Evolutionary conservation across 2,797 vertebrate species (phyloP).

Genomic region (Cyprinella venusta): DNA sequence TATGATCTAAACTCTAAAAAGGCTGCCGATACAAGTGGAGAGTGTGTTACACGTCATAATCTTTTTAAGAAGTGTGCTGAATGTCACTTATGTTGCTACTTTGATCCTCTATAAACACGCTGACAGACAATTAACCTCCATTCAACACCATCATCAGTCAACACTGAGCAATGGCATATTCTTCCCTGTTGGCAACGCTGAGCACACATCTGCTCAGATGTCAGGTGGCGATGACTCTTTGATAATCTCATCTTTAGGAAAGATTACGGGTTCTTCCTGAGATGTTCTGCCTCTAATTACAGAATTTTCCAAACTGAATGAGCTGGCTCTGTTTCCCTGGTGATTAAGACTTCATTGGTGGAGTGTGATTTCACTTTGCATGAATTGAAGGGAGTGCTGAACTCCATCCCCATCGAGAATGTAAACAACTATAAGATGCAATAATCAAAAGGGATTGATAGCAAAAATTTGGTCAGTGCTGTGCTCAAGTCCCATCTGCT

Average conservation of each 20-base stretch:
- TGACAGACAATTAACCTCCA: slow-evolving; percentile 46
- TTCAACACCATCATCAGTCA: slow-evolving; percentile 35
- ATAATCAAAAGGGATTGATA: slow-evolving; percentile 29
- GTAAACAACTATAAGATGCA: slow-evolving; percentile 6
- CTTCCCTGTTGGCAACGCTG: slow-evolving; percentile 34
- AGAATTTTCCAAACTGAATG: slow-evolving; percentile 34
- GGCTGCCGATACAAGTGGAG: neutral
- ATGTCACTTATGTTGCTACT: slow-evolving; percentile 35
- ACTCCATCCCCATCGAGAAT: slow-evolving; percentile 1
- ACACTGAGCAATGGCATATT: slow-evolving; percentile 38
- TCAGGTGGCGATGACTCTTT: slow-evolving; percentile 46
- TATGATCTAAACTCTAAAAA: slow-evolving; percentile 2
- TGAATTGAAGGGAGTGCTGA: slow-evolving; percentile 8
- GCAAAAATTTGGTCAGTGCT: neutral
- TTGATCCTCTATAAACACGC: slow-evolving; percentile 32
- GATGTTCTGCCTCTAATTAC: slow-evolving; percentile 35
- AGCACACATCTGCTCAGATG: slow-evolving; percentile 42
- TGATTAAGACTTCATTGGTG: slow-evolving; percentile 38
- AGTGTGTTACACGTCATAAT: neutral
- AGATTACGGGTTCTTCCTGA: slow-evolving; percentile 39
- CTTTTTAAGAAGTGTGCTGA: slow-evolving; percentile 10
- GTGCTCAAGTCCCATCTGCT: slow-evolving; percentile 20
- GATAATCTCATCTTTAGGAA: slow-evolving; percentile 51
- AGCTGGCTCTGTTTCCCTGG: slow-evolving; percentile 40
- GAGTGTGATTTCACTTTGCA: slow-evolving; percentile 3